Conservation (phyloP, 2,888 invertebrate genomes). For the Drosophila conformis region DNA sequence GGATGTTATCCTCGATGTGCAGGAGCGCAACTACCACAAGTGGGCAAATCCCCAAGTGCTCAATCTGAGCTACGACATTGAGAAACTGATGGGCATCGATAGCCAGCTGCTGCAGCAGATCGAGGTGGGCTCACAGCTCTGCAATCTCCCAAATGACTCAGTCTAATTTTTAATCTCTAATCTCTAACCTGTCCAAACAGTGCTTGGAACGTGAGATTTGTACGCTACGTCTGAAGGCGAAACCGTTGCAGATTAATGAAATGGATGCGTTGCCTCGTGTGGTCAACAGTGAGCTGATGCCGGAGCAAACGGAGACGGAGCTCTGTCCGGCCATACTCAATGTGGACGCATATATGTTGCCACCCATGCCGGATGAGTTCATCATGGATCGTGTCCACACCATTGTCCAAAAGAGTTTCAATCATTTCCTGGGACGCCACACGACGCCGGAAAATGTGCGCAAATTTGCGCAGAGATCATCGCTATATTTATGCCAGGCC, state of each 20-base stretch:
- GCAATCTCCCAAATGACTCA: background rate
- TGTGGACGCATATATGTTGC: constrained; percentile 72
- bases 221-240: constrained; percentile 81
- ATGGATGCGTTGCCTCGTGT: constrained; percentile 31
- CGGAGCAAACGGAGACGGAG: constrained; percentile 51
- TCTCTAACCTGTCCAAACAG: constrained; percentile 41
- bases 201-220: constrained; percentile 83
- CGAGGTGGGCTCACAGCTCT: constrained; percentile 81
- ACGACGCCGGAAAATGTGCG: constrained; percentile 76
- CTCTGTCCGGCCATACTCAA: constrained; percentile 74
- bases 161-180: background rate
- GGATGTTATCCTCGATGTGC: constrained; percentile 83
- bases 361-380: constrained; percentile 79
- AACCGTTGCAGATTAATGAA: constrained; percentile 79
- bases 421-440: constrained; percentile 69
- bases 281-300: constrained; percentile 53
- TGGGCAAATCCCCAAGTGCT: constrained; percentile 70
- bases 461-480: constrained; percentile 78
- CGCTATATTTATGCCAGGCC: constrained; percentile 82
- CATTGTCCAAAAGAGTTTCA: constrained; percentile 80
- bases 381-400: constrained; percentile 81
- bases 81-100: constrained; percentile 78
- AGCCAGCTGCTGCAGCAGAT: constrained; percentile 86
- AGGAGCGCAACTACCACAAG: constrained; percentile 80
- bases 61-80: constrained; percentile 76